phyloP scores from a whole-genome alignment of 2,113 vertebrate species.

The Caranx ignobilis region DNA sequence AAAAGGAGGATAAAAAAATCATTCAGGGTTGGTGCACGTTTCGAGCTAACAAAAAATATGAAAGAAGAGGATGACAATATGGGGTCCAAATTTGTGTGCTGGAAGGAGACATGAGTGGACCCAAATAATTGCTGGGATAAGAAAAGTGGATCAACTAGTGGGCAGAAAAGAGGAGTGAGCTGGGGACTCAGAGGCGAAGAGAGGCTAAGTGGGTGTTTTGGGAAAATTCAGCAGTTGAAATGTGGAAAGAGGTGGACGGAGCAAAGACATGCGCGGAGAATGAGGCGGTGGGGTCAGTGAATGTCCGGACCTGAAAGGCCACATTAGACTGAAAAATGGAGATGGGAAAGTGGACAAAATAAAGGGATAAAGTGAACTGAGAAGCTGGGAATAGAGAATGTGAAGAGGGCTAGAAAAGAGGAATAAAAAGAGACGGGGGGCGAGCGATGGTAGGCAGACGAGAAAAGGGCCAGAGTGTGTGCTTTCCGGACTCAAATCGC shows the following conservation, averaged over 20 bases:
- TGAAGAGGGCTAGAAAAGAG: constrained; percentile 62
- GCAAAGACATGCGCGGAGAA: constrained; percentile 21
- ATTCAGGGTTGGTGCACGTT: constrained; percentile 4
- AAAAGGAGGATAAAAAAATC: background rate
- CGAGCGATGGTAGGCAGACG: constrained; percentile 31
- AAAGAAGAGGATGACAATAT: background rate
- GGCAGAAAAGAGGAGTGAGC: constrained; percentile 26
- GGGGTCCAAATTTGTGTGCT: background rate
- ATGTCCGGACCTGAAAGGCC: constrained; percentile 22
- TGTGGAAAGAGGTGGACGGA: constrained; percentile 17
- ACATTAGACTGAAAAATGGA: constrained; percentile 48
- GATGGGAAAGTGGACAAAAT: constrained; percentile 39
- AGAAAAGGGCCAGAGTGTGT: constrained; percentile 60
- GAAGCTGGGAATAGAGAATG: constrained; percentile 54
- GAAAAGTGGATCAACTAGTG: constrained; percentile 45
- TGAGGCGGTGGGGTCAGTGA: constrained; percentile 6
- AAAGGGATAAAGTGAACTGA: constrained; percentile 35
- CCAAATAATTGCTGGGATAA: constrained; percentile 46
- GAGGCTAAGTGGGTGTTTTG: constrained; percentile 62
- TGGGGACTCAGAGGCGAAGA: constrained; percentile 25
- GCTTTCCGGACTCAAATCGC: constrained; percentile 67
- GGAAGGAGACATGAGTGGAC: constrained; percentile 43
- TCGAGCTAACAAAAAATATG: background rate
- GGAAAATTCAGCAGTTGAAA: constrained; percentile 56
- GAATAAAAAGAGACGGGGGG: constrained; percentile 52